Conservation (phyloP, 2,113 vertebrate genomes). For the Elephas maximus region DNA sequence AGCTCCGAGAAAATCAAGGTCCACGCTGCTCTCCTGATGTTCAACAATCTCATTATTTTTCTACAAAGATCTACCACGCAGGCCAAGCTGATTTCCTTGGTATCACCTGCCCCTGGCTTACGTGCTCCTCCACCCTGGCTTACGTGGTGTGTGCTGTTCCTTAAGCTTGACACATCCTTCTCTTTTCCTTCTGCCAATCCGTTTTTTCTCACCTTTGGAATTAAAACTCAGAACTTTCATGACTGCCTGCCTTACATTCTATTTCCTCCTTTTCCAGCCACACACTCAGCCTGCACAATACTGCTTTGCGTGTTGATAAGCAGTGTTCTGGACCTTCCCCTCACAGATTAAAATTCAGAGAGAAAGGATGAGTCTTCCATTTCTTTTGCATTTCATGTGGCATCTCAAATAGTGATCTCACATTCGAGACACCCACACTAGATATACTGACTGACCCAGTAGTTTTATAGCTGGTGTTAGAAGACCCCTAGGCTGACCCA, state of each 20-base stretch:
- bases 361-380: neutral
- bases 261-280: neutral
- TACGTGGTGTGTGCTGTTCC: fast-evolving
- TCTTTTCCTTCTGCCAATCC: neutral
- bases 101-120: neutral
- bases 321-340: neutral
- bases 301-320: neutral
- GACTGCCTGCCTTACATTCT: neutral
- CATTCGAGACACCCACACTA: neutral
- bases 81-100: neutral
- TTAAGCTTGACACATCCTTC: neutral
- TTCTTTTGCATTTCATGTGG: constrained; percentile 50
- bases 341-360: neutral
- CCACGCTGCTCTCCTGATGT: neutral
- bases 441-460: neutral
- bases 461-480: constrained; percentile 48
- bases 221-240: neutral
- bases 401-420: neutral
- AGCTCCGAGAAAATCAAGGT: constrained; percentile 63
- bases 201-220: neutral
- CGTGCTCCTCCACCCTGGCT: neutral
- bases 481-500: neutral
- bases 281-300: neutral
- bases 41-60: constrained; percentile 49
- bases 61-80: neutral